These are phyloP conservation scores for Clepsis dumicolana DNA, from an alignment of 2,888 invertebrate species.

Conservation along the genomic window DNA sequence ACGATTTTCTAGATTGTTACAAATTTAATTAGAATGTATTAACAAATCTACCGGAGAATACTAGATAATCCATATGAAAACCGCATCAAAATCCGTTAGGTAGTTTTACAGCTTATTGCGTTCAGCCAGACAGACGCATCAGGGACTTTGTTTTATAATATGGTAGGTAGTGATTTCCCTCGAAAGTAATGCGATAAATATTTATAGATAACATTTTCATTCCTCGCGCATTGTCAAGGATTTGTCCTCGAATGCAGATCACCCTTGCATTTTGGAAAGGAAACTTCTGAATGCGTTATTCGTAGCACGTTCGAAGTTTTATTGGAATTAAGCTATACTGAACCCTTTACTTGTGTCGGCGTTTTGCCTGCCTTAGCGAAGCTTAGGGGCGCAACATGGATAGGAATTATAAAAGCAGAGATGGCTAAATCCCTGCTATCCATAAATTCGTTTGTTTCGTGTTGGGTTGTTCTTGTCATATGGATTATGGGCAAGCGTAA, in stretches of 20 bases:
- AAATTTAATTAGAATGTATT: too few relatives aligned
- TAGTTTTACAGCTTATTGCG: too few relatives aligned
- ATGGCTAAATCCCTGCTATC: slow-evolving; percentile 37
- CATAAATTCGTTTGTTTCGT: slow-evolving; percentile 33
- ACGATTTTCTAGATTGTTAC: too few relatives aligned
- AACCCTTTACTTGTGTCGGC: slow-evolving; percentile 77
- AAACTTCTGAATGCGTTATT: slow-evolving; percentile 58
- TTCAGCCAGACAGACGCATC: too few relatives aligned
- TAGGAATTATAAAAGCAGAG: slow-evolving; percentile 40
- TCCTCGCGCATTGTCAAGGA: slow-evolving; percentile 35
- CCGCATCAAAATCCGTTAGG: too few relatives aligned
- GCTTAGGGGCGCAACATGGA: slow-evolving; percentile 68
- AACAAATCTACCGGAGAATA: too few relatives aligned
- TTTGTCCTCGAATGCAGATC: slow-evolving; percentile 39
- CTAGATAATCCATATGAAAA: too few relatives aligned
- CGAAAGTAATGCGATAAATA: slow-evolving; percentile 7
- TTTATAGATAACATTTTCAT: slow-evolving; percentile 30
- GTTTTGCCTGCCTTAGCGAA: slow-evolving; percentile 70
- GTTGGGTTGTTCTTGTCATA: slow-evolving; percentile 29
- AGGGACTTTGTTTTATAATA: too few relatives aligned
- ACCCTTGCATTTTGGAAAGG: slow-evolving; percentile 27
- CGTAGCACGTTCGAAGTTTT: slow-evolving; percentile 78
- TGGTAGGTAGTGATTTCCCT: not conserved
- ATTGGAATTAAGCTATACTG: slow-evolving; percentile 79
- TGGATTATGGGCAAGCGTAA: slow-evolving; percentile 30